phyloP scores from a whole-genome alignment of 2,113 vertebrate species.

The Hassar affinis region DNA sequence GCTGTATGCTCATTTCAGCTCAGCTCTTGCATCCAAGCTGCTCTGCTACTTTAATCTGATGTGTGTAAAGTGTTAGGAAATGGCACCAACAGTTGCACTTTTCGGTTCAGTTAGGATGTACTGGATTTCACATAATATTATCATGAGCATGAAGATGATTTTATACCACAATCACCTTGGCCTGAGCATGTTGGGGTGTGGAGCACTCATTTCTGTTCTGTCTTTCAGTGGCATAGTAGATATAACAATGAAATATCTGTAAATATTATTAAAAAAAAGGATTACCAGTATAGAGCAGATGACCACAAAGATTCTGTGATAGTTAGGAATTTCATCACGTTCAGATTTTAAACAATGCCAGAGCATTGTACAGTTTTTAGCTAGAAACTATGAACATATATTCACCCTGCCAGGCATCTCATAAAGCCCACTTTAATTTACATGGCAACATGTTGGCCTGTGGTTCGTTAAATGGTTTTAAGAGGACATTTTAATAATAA shows the following conservation, averaged over 20 bases:
- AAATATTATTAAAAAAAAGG: background rate
- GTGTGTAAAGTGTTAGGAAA: background rate
- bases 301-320: background rate
- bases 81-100: background rate
- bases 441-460: background rate
- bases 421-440: background rate
- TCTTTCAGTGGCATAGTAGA: background rate
- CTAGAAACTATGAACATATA: background rate
- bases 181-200: background rate
- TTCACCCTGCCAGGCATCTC: background rate
- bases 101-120: background rate
- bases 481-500: background rate
- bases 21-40: background rate
- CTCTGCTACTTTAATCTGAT: background rate
- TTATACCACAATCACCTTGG: background rate
- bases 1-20: background rate
- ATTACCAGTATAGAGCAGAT: background rate
- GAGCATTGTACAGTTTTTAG: background rate
- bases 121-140: background rate
- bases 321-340: background rate
- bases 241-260: background rate
- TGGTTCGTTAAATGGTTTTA: background rate
- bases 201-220: background rate
- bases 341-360: background rate
- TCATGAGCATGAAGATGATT: background rate